Evolutionary conservation across 2,888 invertebrate genomes (phyloP).

Genomic region (Poecilobothrus nobilitatus): DNA sequence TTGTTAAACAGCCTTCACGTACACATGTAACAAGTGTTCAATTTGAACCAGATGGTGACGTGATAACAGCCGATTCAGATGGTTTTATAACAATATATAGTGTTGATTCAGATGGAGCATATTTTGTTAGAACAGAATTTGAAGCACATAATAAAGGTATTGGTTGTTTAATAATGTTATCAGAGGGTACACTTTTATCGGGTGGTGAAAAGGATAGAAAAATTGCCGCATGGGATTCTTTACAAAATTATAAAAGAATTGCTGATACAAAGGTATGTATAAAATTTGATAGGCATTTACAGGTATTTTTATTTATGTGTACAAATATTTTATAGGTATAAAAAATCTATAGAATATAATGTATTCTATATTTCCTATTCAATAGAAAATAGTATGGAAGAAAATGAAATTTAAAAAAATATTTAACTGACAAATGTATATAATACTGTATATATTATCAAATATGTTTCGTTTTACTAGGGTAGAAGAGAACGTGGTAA

Average conservation of each 20-base stretch:
- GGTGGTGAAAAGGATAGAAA: constrained; percentile 85
- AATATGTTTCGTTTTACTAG: too few species aligned
- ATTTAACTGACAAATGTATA: too few species aligned
- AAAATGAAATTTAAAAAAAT: too few species aligned
- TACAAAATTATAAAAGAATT: constrained; percentile 82
- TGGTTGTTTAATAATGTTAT: constrained; percentile 76
- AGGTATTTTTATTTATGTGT: too few species aligned
- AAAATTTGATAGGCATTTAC: too few species aligned
- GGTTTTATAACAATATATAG: constrained; percentile 87
- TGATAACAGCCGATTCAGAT: constrained; percentile 85
- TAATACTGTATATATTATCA: too few species aligned
- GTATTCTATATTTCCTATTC: too few species aligned
- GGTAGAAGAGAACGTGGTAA: too few species aligned
- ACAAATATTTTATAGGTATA: too few species aligned
- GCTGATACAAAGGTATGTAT: constrained; percentile 70
- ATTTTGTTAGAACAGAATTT: constrained; percentile 80
- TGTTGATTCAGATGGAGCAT: constrained; percentile 80
- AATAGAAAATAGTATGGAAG: too few species aligned
- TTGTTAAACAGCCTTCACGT: constrained; percentile 79
- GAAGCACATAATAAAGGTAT: constrained; percentile 84
- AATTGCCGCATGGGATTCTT: constrained; percentile 86
- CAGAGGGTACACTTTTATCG: constrained; percentile 81
- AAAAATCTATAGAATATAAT: too few species aligned
- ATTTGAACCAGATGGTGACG: constrained; percentile 85
- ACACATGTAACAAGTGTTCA: constrained; percentile 79